Percentiles rank a stretch among this genome's conserved stretches.
Conservation (phyloP, 2,888 invertebrate genomes). For the Mythimna impura region DNA sequence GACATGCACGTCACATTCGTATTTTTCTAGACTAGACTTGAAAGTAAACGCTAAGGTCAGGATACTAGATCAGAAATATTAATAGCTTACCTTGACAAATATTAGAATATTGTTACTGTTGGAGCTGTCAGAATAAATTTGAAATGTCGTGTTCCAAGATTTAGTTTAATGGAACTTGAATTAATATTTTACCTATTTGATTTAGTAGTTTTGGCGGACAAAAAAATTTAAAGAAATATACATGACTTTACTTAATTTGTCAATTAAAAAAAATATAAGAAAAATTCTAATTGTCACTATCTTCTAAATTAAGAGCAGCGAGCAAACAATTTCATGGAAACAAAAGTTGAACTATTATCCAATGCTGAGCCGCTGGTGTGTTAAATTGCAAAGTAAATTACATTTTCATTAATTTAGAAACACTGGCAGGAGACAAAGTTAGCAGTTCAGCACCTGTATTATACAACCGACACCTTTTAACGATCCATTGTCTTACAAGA, state of each 20-base stretch:
- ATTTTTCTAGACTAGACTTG: slow-evolving; percentile 66
- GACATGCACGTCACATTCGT: slow-evolving; percentile 55
- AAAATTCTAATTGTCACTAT: background rate
- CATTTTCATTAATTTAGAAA: slow-evolving; percentile 67
- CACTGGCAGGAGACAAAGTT: slow-evolving; percentile 47
- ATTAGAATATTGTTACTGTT: slow-evolving; percentile 52
- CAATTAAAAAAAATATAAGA: background rate
- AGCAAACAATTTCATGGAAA: slow-evolving; percentile 33
- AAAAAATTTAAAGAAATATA: background rate
- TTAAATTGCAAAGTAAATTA: slow-evolving; percentile 67
- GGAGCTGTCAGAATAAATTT: slow-evolving; percentile 40
- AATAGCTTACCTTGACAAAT: slow-evolving; percentile 61
- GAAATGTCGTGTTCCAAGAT: slow-evolving; percentile 24
- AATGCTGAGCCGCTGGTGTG: slow-evolving; percentile 61
- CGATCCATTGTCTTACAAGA: slow-evolving; percentile 74
- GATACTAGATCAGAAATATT: slow-evolving; percentile 59
- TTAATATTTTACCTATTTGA: background rate
- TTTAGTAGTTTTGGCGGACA: background rate
- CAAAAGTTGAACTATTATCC: slow-evolving; percentile 56
- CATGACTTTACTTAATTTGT: background rate
- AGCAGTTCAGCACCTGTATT: slow-evolving; percentile 60
- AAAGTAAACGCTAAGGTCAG: slow-evolving; percentile 68
- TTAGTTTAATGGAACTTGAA: slow-evolving; percentile 11
- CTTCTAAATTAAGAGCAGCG: slow-evolving; percentile 17
- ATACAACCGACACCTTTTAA: slow-evolving; percentile 69